Percentiles rank a stretch among this genome's conserved stretches.
Conservation (phyloP, 1,140 invertebrate genomes). For the Oscheius sp. region DNA sequence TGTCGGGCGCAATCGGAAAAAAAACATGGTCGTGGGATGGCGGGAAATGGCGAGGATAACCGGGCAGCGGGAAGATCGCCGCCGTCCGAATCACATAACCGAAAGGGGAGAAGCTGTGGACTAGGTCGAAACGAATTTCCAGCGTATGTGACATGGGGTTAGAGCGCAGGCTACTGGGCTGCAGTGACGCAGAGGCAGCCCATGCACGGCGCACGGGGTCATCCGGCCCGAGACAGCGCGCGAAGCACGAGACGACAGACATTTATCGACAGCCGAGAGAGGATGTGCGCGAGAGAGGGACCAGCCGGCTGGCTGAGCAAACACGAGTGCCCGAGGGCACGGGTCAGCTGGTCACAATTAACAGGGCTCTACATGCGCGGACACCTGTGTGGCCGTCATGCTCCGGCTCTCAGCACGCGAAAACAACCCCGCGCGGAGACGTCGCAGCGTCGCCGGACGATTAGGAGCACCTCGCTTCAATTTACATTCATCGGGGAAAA, state of each 20-base stretch:
- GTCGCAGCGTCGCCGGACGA: too few relatives aligned
- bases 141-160: constrained; percentile 9
- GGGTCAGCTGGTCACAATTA: constrained; percentile 13
- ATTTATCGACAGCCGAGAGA: neutral
- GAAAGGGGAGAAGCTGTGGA: constrained; percentile 10
- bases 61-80: neutral
- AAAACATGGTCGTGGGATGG: too few relatives aligned
- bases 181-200: constrained; percentile 4
- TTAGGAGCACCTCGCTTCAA: too few relatives aligned
- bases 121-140: constrained; percentile 13
- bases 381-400: too few relatives aligned
- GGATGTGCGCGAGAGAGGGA: constrained; percentile 8
- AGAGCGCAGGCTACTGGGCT: constrained; percentile 1
- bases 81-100: neutral
- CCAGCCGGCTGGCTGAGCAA: constrained; percentile 7
- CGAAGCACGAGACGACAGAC: neutral
- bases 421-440: too few relatives aligned
- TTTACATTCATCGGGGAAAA: too few relatives aligned
- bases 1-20: neutral
- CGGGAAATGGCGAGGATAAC: neutral
- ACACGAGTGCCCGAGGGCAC: constrained; percentile 10
- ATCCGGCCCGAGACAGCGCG: constrained; percentile 2
- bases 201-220: constrained; percentile 6
- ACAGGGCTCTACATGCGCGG: too few relatives aligned
- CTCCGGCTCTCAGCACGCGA: too few relatives aligned